Evolutionary conservation across 2,888 invertebrate species (phyloP).

Genomic region (Phalera bucephala): DNA sequence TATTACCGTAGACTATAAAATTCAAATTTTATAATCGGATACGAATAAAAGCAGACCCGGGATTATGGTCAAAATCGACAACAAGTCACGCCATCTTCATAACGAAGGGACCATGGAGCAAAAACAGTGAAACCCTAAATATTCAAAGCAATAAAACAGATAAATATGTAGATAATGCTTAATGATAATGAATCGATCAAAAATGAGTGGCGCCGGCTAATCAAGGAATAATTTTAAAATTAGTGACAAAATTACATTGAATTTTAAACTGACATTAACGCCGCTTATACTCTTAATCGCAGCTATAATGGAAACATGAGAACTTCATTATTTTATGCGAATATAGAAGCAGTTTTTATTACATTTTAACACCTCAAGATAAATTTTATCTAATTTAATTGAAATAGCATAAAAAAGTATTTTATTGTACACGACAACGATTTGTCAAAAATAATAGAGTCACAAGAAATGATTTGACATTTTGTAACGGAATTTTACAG

Average conservation of each 20-base stretch:
- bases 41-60: slow-evolving; percentile 44
- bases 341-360: too few species aligned
- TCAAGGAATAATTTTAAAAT: slow-evolving; percentile 22
- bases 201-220: slow-evolving; percentile 30
- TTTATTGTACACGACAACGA: too few species aligned
- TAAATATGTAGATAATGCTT: slow-evolving; percentile 29
- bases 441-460: slow-evolving; percentile 6
- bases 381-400: too few species aligned
- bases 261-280: slow-evolving; percentile 20
- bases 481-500: slow-evolving; percentile 22
- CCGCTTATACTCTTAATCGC: slow-evolving; percentile 12
- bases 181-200: slow-evolving; percentile 26
- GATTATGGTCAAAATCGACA: slow-evolving; percentile 45
- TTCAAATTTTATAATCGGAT: slow-evolving; percentile 48
- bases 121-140: slow-evolving; percentile 25
- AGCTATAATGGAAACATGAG: not conserved
- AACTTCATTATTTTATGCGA: too few species aligned
- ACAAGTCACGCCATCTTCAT: slow-evolving; percentile 46
- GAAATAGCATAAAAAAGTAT: too few species aligned
- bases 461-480: slow-evolving; percentile 6
- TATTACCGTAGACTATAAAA: slow-evolving; percentile 39
- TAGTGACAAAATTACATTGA: slow-evolving; percentile 13
- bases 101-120: slow-evolving; percentile 38
- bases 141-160: slow-evolving; percentile 27
- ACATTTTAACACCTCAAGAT: too few species aligned